Conservation (phyloP, 2,888 invertebrate species). For the Scaptomyza caliginosa region DNA sequence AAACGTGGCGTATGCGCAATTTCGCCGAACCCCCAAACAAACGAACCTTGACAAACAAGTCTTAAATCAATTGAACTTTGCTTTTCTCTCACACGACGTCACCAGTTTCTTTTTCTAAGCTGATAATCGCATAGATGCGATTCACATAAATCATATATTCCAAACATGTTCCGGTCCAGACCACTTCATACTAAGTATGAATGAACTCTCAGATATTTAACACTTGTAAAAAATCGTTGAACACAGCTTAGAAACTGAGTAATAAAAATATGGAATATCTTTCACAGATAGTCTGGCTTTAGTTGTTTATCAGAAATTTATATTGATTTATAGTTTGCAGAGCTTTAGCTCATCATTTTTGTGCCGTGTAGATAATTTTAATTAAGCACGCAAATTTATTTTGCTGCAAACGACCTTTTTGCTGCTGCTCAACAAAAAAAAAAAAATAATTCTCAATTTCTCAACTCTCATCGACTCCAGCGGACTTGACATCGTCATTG, state of each 20-base stretch:
- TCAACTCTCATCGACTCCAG: constrained; percentile 54
- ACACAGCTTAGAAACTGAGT: background rate
- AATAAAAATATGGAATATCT: too few relatives aligned
- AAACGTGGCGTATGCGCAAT: constrained; percentile 54
- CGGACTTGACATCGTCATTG: constrained; percentile 60
- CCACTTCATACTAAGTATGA: constrained; percentile 16
- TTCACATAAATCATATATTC: constrained; percentile 7
- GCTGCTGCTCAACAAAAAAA: constrained; percentile 2
- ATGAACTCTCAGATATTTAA: background rate
- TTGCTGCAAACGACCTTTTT: constrained; percentile 39
- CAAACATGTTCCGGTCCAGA: constrained; percentile 23
- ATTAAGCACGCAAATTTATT: constrained; percentile 55
- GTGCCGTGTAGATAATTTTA: constrained; percentile 1
- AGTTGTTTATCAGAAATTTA: too few relatives aligned
- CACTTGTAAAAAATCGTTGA: background rate
- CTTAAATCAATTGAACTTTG: constrained; percentile 47
- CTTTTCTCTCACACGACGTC: constrained; percentile 31
- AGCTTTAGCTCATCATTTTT: background rate
- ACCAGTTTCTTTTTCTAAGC: constrained; percentile 1
- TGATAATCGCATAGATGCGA: background rate
- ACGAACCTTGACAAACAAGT: constrained; percentile 59
- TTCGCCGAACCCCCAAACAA: constrained; percentile 1
- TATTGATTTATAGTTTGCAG: background rate
- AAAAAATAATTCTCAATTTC: constrained; percentile 14
- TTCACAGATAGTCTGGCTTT: too few relatives aligned